Conservation (phyloP, 2,113 vertebrate genomes). For the Chrysochloris asiatica region DNA sequence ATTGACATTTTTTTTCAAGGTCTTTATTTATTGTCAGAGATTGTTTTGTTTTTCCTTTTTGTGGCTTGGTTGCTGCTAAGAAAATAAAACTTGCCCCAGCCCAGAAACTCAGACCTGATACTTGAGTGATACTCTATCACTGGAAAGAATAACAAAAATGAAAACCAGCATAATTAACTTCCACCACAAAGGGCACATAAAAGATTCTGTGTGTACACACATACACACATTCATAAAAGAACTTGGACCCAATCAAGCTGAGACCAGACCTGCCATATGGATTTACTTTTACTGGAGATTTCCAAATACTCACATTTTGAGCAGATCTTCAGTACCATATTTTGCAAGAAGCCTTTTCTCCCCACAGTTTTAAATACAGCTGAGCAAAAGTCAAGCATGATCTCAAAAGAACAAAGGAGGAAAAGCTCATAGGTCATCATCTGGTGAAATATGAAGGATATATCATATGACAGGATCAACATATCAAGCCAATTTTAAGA, state of each 20-base stretch:
- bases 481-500: conserved; percentile 68
- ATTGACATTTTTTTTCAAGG: conserved; percentile 53
- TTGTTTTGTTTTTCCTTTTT: conserved; percentile 50
- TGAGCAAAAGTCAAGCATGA: conserved; percentile 68
- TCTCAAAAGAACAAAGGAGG: conserved; percentile 71
- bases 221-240: not conserved
- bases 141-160: conserved; percentile 78
- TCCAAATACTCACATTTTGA: conserved; percentile 74
- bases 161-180: conserved; percentile 50
- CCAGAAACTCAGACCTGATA: conserved; percentile 61
- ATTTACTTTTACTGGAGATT: conserved; percentile 66
- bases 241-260: conserved; percentile 58
- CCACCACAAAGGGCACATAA: conserved; percentile 47
- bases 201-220: not conserved
- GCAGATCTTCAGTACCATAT: conserved; percentile 58
- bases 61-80: conserved; percentile 61
- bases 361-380: conserved; percentile 57
- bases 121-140: conserved; percentile 53
- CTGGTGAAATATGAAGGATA: conserved; percentile 58
- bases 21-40: conserved; percentile 32
- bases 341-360: conserved; percentile 75
- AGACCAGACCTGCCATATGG: conserved; percentile 63
- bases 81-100: conserved; percentile 65
- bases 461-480: conserved; percentile 62
- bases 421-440: conserved; percentile 74